phyloP scores from a whole-genome alignment of 2,113 vertebrate genomes.

The Gallinago media region DNA sequence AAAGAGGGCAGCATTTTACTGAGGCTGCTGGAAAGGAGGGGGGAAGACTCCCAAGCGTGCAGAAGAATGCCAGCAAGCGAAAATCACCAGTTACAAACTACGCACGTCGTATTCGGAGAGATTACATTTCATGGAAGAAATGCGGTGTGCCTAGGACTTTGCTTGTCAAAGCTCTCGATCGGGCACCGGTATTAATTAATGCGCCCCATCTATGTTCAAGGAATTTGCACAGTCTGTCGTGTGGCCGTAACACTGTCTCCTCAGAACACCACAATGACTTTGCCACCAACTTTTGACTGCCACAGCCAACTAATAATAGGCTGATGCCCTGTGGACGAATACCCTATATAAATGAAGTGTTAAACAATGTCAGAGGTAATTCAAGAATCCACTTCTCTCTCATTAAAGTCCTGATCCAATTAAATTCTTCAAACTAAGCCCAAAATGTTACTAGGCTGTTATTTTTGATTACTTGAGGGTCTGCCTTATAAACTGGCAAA shows the following conservation, averaged over 20 bases:
- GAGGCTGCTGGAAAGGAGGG: conserved; percentile 40
- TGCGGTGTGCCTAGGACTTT: background rate
- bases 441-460: background rate
- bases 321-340: background rate
- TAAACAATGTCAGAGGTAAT: background rate
- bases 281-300: background rate
- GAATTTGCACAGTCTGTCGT: background rate
- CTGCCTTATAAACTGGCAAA: background rate
- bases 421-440: background rate
- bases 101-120: background rate
- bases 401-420: background rate
- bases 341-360: background rate
- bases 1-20: conserved; percentile 84
- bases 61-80: conserved; percentile 39
- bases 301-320: background rate
- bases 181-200: background rate
- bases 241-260: background rate
- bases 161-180: background rate
- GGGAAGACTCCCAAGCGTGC: background rate
- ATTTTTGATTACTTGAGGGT: background rate
- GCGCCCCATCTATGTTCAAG: background rate
- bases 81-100: background rate
- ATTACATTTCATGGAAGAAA: background rate
- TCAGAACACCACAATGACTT: background rate
- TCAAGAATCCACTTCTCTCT: background rate